Base-by-base conservation (phyloP, 2,113 vertebrate species). In the Chamaea fasciata region DNA sequence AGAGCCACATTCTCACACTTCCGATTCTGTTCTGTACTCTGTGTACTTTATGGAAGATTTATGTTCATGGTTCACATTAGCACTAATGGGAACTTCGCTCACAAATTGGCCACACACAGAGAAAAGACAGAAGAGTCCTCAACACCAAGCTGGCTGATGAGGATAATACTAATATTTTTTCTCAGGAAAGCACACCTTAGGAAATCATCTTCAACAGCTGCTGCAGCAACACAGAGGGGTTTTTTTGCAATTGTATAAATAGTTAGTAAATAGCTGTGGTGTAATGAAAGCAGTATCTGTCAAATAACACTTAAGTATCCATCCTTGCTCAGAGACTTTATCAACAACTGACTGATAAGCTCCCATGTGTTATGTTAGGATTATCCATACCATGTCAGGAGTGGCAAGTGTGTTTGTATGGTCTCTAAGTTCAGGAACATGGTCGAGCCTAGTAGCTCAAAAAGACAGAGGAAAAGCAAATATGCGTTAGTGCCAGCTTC, bases 41-140 rank as follows among this genome's bases (percentile, higher is more conserved):
- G 79, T 93, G 52, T 93, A 81, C n/a, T 71, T 95, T 60, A 44
- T 12, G 16, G 68, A 60, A 94, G 85, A 97, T 96, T 96, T 94
- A 96, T 96, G 79, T 75, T 75, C 69, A 10, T 84, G 65, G 46
- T 67, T 92, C 56, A 64, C 76, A 42, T 93, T 91, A 86, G 52
- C 56, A 46, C 82, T 84, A 73, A 89, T 90, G 68, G 86, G 52
- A 92, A n/a, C 50, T 91, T 90, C 3, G 2, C 52, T 64, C 68
- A 46, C 56, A 78, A 74, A 71, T 96, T 0, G 10, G 60, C 92
- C 90, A 78, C 94, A 90, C 83, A 90, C 64, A 68, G 60, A 81
- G 85, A 41, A 74, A 91, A 83, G 50, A 88, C 87, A 52, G 65
- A 91, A 56, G 15, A 83, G 59, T 46, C 28, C 55, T 95, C 20